Conservation (phyloP, 2,888 invertebrate genomes). For the Acleris cristana region DNA sequence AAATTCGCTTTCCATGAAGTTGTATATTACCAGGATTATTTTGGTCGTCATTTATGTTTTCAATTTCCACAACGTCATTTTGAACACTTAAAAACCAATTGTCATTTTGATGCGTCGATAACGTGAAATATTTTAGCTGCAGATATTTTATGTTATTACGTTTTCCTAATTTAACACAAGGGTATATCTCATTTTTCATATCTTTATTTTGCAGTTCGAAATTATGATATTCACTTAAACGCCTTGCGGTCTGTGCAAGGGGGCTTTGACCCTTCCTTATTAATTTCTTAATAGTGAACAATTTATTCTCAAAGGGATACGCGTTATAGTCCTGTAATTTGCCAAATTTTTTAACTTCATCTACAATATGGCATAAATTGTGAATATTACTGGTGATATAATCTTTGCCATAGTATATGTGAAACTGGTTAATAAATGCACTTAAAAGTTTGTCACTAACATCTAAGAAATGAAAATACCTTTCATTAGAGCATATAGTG, state of each 20-base stretch:
- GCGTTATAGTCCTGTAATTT: neutral
- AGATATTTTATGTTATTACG: too few relatives aligned
- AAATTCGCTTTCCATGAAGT: too few relatives aligned
- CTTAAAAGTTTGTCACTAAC: slow-evolving; percentile 39
- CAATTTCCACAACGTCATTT: too few relatives aligned
- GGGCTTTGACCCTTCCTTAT: neutral
- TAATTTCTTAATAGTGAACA: neutral
- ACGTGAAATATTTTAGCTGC: too few relatives aligned
- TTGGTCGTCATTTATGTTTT: rapidly evolving
- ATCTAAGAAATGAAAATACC: slow-evolving; percentile 28
- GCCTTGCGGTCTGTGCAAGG: neutral
- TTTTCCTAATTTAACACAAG: too few relatives aligned
- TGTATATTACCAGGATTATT: too few relatives aligned
- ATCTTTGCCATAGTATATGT: slow-evolving; percentile 32
- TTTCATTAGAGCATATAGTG: slow-evolving; percentile 42
- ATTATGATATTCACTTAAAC: neutral
- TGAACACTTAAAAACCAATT: too few relatives aligned
- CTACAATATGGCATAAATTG: slow-evolving; percentile 34
- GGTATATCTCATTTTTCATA: too few relatives aligned
- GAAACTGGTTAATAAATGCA: slow-evolving; percentile 26
- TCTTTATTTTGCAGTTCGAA: neutral
- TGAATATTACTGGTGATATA: slow-evolving; percentile 40
- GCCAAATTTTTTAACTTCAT: slow-evolving; percentile 23
- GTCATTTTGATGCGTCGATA: too few relatives aligned
- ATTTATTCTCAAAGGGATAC: neutral